Conservation (phyloP, 2,113 vertebrate genomes). For the Myrmophylax atrothorax region DNA sequence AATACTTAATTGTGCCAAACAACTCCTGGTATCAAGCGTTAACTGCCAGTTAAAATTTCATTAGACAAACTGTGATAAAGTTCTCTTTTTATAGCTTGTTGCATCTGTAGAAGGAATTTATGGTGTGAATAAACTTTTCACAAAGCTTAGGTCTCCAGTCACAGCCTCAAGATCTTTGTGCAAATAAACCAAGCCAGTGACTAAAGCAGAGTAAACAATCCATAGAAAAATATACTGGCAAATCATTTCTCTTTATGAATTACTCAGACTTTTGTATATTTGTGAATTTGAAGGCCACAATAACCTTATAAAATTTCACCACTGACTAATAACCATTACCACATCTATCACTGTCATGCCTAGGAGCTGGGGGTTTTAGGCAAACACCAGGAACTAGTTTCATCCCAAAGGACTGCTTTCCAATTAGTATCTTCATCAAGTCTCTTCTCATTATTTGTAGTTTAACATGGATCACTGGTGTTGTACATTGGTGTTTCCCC, state of each 20-base stretch:
- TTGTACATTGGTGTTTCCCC: not conserved
- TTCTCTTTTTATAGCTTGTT: not conserved
- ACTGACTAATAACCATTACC: not conserved
- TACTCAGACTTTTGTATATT: not conserved
- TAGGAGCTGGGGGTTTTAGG: not conserved
- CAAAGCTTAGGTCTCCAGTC: not conserved
- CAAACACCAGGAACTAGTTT: not conserved
- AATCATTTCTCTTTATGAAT: not conserved
- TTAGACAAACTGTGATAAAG: not conserved
- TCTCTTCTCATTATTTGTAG: not conserved
- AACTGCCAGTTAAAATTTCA: slow-evolving; percentile 22
- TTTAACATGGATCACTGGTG: not conserved
- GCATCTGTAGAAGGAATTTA: slow-evolving; percentile 1
- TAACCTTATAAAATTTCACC: not conserved
- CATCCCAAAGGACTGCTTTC: not conserved
- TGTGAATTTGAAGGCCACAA: not conserved
- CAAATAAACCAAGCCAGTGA: not conserved
- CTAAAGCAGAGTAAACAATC: not conserved
- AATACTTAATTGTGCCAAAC: not conserved
- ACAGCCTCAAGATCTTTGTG: not conserved
- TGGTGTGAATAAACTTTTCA: not conserved
- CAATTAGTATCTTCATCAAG: not conserved
- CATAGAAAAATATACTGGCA: not conserved
- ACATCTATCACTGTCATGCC: not conserved
- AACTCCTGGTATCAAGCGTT: not conserved